Evolutionary conservation across 2,888 invertebrate species (phyloP), one percentile per base, ranked within the genome.

Genomic region (Thelaira solivaga): DNA sequence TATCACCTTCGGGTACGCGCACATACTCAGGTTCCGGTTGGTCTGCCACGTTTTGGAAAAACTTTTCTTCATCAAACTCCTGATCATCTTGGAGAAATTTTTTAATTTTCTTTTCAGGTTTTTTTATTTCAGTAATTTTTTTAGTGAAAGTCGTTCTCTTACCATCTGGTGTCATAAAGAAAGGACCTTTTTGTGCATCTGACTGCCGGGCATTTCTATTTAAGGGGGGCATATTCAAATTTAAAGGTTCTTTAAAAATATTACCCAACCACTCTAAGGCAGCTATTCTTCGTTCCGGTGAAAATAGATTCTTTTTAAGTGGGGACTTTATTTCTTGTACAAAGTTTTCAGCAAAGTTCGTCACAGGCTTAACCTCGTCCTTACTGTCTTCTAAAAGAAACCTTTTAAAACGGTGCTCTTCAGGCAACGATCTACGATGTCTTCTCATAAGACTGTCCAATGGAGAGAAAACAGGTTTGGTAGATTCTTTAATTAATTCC

Each of bases 401-500:
- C 41, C 83, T 80, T 31, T 73, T 81, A 2, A 11, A 29, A 53
- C 72, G 51, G 8, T 81, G 72, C 2, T 71, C 74, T 3, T 18
- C 18, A 8, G n/a, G 47, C 24, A 74, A 13, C 0, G 74, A 74
- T 29, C 78, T 69, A 10, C 78, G 59, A 26, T 74, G 69, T 47
- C 78, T 69, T 10, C 53, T 65, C 2, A 61, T 49, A 11, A 20
- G 51, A 11, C 24, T 76, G 1, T 11, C 47, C n/a, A 82, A 77
- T 2, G 83, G 64, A 0, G 83, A 77, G 4, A 83, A 81, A 0
- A 82, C 73, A 0, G 88, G 67, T 1, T 86, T 82, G 0, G 88
- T 84, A 0, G 87, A 83, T 73, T 88, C 87, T 61, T 87, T 84
- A 18, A 88, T 88, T 1, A 88, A 81, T 11, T 87, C 85, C 69